Conservation (phyloP, 2,888 invertebrate genomes). For the Luperina testacea region DNA sequence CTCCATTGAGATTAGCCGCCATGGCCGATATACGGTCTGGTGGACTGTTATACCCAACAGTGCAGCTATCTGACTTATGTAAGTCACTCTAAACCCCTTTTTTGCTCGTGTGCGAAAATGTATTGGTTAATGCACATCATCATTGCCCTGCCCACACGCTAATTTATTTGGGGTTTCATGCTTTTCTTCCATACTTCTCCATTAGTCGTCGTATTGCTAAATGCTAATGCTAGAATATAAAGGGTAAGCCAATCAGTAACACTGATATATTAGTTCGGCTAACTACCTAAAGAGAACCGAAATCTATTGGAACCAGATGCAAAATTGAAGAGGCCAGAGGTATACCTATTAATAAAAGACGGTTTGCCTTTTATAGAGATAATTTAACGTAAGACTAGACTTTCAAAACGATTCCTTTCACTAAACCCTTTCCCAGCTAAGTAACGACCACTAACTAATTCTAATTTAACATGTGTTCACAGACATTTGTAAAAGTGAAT, state of each 20-base stretch:
- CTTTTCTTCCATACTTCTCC: not conserved
- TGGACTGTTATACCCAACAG: not conserved
- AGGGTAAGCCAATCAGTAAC: not conserved
- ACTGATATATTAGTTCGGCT: not conserved
- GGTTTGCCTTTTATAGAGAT: not conserved
- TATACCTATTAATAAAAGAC: no score
- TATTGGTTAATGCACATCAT: not conserved
- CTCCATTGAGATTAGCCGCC: no score
- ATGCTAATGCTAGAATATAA: not conserved
- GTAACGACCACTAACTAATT: not conserved
- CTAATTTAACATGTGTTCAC: not conserved
- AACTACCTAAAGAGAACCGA: not conserved
- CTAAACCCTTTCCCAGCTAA: conserved; percentile 9
- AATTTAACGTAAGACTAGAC: conserved; percentile 8
- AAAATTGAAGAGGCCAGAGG: not conserved
- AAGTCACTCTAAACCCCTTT: not conserved
- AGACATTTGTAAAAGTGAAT: not conserved
- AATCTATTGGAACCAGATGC: no score
- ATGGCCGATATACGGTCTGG: no score
- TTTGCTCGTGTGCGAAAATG: not conserved
- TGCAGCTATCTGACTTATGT: not conserved
- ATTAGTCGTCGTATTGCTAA: not conserved
- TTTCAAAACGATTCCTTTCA: conserved; percentile 11
- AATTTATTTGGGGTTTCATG: not conserved
- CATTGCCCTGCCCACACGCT: not conserved